Evolutionary conservation across 2,797 vertebrate species (phyloP).

Genomic region (Pempheris klunzingeri): DNA sequence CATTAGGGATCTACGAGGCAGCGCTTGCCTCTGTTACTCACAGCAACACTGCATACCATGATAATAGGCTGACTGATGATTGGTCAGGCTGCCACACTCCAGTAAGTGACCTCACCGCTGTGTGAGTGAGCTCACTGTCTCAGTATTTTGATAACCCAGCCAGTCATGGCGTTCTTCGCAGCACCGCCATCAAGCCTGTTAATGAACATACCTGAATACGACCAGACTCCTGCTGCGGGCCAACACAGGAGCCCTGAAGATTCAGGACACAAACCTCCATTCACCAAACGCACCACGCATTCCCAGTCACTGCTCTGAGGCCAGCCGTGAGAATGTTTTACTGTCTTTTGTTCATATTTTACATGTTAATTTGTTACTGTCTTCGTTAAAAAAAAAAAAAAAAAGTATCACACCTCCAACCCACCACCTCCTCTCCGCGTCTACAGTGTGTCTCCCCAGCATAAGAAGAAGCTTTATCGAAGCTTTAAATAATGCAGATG

Average conservation of each 20-base stretch:
- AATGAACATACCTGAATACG: slow-evolving; percentile 47
- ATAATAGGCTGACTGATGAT: slow-evolving; percentile 82
- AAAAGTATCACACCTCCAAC: slow-evolving; percentile 31
- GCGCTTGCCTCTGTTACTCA: slow-evolving; percentile 82
- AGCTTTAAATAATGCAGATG: slow-evolving; percentile 85
- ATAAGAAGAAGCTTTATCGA: slow-evolving; percentile 76
- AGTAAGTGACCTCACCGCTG: slow-evolving; percentile 81
- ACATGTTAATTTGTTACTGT: slow-evolving; percentile 26
- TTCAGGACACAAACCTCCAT: background rate
- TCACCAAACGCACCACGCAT: background rate
- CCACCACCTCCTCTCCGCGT: slow-evolving; percentile 33
- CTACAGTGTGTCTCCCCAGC: slow-evolving; percentile 56
- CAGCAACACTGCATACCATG: slow-evolving; percentile 84
- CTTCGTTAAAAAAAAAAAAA: slow-evolving; percentile 30
- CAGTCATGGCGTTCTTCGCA: slow-evolving; percentile 50
- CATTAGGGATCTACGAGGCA: slow-evolving; percentile 67
- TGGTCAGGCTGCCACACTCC: slow-evolving; percentile 79
- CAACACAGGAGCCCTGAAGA: slow-evolving; percentile 16
- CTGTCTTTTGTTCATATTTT: slow-evolving; percentile 27
- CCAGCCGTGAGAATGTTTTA: background rate
- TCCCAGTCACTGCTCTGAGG: background rate
- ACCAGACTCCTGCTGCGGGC: slow-evolving; percentile 27
- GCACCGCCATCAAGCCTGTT: slow-evolving; percentile 59
- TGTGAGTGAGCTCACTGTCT: slow-evolving; percentile 81
- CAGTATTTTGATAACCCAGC: slow-evolving; percentile 80